phyloP scores from a whole-genome alignment of 1,140 invertebrate genomes.

The Triops cancriformis region DNA sequence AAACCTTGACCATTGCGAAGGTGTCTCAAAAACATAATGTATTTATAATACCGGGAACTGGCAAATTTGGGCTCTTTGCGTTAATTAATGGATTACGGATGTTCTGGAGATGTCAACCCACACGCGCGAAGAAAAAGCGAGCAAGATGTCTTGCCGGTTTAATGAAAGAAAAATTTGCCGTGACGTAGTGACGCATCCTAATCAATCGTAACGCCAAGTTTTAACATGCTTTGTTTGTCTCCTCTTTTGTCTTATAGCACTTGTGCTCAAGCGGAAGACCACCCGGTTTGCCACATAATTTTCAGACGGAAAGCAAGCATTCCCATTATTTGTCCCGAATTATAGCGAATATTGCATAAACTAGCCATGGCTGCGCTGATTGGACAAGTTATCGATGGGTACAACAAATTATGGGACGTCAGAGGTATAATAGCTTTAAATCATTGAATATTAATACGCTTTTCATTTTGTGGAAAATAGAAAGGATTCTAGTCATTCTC shows the following conservation, averaged over 20 bases:
- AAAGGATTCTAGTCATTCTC: constrained; percentile 17
- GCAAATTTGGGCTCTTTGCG: too few relatives aligned
- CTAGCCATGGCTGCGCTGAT: constrained; percentile 17
- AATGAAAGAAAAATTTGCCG: too few relatives aligned
- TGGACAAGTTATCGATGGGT: background rate
- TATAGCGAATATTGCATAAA: background rate
- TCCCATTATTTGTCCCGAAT: background rate
- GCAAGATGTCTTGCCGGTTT: too few relatives aligned
- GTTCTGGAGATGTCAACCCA: too few relatives aligned
- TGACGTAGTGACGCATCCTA: too few relatives aligned
- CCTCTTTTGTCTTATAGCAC: background rate
- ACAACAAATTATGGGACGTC: constrained; percentile 9
- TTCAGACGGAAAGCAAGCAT: background rate
- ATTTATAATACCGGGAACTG: too few relatives aligned
- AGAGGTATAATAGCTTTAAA: background rate
- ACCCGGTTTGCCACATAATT: background rate
- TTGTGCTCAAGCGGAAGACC: background rate
- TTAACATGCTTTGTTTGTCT: background rate
- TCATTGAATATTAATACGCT: too few relatives aligned
- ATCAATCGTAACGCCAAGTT: background rate
- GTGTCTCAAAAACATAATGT: too few relatives aligned
- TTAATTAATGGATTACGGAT: too few relatives aligned
- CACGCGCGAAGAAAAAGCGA: too few relatives aligned
- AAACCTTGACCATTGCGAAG: too few relatives aligned
- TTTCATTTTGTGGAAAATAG: too few relatives aligned